Evolutionary conservation across 2,113 vertebrate species (phyloP).

Genomic region (Sula dactylatra): DNA sequence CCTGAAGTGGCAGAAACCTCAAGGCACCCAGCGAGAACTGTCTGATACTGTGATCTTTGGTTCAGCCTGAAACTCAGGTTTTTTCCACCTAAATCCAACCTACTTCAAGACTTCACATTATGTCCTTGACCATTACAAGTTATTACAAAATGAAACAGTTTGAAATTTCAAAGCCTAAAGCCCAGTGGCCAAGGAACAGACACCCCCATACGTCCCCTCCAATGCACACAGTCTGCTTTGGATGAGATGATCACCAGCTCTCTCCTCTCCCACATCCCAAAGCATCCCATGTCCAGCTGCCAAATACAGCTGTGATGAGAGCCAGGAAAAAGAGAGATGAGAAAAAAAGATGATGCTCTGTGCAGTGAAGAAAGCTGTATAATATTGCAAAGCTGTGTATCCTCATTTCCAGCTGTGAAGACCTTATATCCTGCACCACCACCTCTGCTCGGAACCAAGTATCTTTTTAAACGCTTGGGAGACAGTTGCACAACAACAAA

Average conservation of each 20-base stretch:
- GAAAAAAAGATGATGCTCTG: neutral
- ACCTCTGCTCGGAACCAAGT: neutral
- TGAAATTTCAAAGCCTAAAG: neutral
- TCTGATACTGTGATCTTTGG: neutral
- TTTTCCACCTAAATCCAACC: neutral
- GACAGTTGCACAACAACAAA: neutral
- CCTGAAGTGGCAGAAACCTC: neutral
- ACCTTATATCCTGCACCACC: neutral
- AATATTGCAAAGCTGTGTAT: neutral
- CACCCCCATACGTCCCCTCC: neutral
- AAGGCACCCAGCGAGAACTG: neutral
- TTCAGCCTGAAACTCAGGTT: neutral
- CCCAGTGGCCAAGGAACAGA: neutral
- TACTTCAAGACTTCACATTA: neutral
- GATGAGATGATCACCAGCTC: neutral
- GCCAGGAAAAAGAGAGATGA: neutral
- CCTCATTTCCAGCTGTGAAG: neutral
- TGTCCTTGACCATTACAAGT: neutral
- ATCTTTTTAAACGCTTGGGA: neutral
- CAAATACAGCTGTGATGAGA: neutral
- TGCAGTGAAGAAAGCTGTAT: neutral
- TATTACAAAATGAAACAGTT: neutral
- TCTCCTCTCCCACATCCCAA: neutral
- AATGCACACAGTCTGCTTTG: neutral
- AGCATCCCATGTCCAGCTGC: neutral